Evolutionary conservation across 2,113 vertebrate species (phyloP).

Genomic region (Isurus oxyrinchus): DNA sequence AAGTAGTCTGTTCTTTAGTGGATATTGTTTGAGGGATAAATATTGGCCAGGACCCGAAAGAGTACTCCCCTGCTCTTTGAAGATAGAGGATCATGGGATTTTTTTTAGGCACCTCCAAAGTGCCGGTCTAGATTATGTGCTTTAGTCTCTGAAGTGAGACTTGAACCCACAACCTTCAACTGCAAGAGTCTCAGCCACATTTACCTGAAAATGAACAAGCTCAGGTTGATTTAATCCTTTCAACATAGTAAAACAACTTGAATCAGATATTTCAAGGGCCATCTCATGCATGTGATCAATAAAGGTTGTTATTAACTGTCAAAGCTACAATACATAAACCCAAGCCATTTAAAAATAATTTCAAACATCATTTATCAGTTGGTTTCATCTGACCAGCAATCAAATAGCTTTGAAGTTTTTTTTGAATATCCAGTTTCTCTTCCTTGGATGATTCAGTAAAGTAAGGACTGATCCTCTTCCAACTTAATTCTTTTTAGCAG

Average conservation of each 20-base stretch:
- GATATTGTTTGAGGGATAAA: not conserved
- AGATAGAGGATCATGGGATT: not conserved
- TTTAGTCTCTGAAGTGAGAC: not conserved
- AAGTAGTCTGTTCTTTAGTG: not conserved
- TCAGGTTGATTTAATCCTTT: not conserved
- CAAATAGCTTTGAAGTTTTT: not conserved
- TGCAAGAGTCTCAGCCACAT: not conserved
- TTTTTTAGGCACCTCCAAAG: not conserved
- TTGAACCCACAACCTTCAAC: not conserved
- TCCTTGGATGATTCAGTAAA: not conserved
- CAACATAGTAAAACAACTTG: not conserved
- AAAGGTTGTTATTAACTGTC: not conserved
- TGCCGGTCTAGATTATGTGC: no score
- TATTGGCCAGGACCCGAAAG: not conserved
- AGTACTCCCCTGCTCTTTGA: not conserved
- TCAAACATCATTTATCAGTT: not conserved
- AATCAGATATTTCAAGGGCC: not conserved
- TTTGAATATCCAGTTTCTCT: not conserved
- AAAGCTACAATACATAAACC: constrained; percentile 1
- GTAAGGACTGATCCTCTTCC: not conserved
- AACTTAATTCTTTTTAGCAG: not conserved
- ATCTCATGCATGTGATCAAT: not conserved
- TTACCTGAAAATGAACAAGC: not conserved
- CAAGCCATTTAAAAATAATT: not conserved
- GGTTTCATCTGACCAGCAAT: not conserved